Base-by-base conservation (phyloP, 2,888 invertebrate genomes). In the Oegoconia quadripuncta region DNA sequence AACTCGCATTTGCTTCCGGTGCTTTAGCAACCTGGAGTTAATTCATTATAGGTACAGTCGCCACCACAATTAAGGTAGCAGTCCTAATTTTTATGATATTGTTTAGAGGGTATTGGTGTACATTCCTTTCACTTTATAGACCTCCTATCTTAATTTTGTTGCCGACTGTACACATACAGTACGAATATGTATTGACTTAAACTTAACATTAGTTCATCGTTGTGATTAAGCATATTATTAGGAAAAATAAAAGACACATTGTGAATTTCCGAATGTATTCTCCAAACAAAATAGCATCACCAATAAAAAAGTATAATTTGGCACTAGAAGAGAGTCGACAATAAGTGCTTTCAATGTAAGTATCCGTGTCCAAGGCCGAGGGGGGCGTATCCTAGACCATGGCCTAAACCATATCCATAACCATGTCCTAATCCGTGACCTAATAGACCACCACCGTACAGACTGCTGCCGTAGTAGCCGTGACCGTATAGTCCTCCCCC, bases 251-350 rank as follows among this genome's bases (percentile, higher is more conserved):
- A 13, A 9, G 8, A 27, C 26, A 27, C 3, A n/a, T 7, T 1
- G 2, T 27, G 14, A 7, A 13, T 13, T 35, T 35, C 7, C 14
- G 9, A 17, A 13, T 27, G 3, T 30, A 30, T 30, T 30, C 8
- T 8, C 11, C 29, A 22, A 7, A 22, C 22, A 8, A 20, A 14
- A 20, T 35, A 28, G 7, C 15, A 5, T 8, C 20, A 45, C 42
- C 44, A 54, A 47, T 43, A 48, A 55, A 47, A 48, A 56, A 52
- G 48, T 50, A n/a, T 59, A 70, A 66, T 74, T 74, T 74, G 69
- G 69, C 74, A 75, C 70, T 64, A 59, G 42, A 43, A 36, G 36
- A 39, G 41, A 41, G 43, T 44, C 46, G 34, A 37, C 13, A 3
- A 18, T 29, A 37, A 29, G 30, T 16, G 12, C 36, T n/a, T n/a